Evolutionary conservation across 2,797 vertebrate genomes (phyloP).

Genomic region (Chaetophractus vellerosus): DNA sequence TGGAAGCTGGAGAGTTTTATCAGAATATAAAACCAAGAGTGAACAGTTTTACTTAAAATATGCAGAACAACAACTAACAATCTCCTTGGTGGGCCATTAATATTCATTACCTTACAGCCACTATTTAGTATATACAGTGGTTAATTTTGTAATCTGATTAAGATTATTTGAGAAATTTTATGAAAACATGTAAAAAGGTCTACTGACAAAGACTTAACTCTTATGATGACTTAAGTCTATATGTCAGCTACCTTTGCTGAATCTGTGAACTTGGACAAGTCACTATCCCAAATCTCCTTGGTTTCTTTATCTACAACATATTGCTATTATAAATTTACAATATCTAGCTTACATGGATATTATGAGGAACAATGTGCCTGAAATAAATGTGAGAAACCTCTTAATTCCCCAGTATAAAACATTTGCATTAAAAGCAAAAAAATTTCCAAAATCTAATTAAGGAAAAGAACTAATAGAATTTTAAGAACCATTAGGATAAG

Average conservation of each 20-base stretch:
- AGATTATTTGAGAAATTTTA: slow-evolving; percentile 42
- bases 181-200: slow-evolving; percentile 39
- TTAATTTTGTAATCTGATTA: slow-evolving; percentile 70
- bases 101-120: slow-evolving; percentile 7
- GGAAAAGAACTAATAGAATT: slow-evolving; percentile 53
- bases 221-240: neutral
- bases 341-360: neutral
- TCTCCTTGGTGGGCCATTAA: slow-evolving; percentile 48
- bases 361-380: neutral
- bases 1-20: too few species aligned
- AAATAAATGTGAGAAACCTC: slow-evolving; percentile 32
- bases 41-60: slow-evolving; percentile 68
- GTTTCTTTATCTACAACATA: neutral
- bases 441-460: slow-evolving; percentile 56
- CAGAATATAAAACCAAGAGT: slow-evolving; percentile 46
- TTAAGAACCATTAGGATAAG: slow-evolving; percentile 23
- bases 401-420: slow-evolving; percentile 45
- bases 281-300: neutral
- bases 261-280: neutral
- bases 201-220: slow-evolving; percentile 35
- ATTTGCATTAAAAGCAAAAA: slow-evolving; percentile 35
- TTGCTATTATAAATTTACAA: neutral
- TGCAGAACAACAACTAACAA: neutral
- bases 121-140: slow-evolving; percentile 17
- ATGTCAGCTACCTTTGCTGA: neutral